Evolutionary conservation across 2,113 vertebrate genomes (phyloP).

Genomic region (Actenoides lindsayi): DNA sequence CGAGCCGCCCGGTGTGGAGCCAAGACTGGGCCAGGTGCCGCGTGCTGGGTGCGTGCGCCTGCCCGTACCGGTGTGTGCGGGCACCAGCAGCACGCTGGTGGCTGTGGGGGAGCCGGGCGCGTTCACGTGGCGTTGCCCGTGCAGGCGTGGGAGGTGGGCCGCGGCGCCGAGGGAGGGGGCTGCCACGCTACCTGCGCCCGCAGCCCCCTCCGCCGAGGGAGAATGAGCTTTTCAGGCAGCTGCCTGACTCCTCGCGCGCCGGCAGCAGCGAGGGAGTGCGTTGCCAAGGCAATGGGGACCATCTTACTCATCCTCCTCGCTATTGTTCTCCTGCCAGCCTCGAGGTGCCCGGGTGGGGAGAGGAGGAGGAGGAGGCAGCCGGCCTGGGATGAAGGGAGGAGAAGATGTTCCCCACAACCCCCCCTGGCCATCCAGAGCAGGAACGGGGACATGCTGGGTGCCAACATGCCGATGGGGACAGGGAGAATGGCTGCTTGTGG

Average conservation of each 20-base stretch:
- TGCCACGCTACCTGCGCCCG: slow-evolving; percentile 35
- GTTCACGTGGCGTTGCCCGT: slow-evolving; percentile 61
- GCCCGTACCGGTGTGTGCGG: not conserved
- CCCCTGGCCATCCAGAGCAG: rapidly evolving
- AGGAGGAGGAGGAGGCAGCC: slow-evolving; percentile 54
- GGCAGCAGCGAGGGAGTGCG: slow-evolving; percentile 62
- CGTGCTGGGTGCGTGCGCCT: not conserved
- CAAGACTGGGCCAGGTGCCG: not conserved
- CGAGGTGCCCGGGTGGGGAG: slow-evolving; percentile 41
- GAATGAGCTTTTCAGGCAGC: slow-evolving; percentile 61
- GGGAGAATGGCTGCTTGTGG: rapidly evolving
- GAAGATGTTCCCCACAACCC: not conserved
- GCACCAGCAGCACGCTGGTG: not conserved
- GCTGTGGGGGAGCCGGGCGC: not conserved
- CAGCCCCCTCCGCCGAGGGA: slow-evolving; percentile 39
- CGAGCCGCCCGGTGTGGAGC: rapidly evolving
- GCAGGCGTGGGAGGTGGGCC: slow-evolving; percentile 53
- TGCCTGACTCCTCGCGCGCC: slow-evolving; percentile 38
- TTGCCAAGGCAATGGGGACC: slow-evolving; percentile 70
- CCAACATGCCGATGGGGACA: not conserved
- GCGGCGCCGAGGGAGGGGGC: slow-evolving; percentile 38
- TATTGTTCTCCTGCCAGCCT: slow-evolving; percentile 70
- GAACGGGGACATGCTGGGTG: not conserved
- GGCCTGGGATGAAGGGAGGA: slow-evolving; percentile 13
- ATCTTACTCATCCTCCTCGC: slow-evolving; percentile 71